These are phyloP conservation scores for Paramisgurnus dabryanus DNA, from an alignment of 2,113 vertebrate genomes.

Conservation along the genomic window DNA sequence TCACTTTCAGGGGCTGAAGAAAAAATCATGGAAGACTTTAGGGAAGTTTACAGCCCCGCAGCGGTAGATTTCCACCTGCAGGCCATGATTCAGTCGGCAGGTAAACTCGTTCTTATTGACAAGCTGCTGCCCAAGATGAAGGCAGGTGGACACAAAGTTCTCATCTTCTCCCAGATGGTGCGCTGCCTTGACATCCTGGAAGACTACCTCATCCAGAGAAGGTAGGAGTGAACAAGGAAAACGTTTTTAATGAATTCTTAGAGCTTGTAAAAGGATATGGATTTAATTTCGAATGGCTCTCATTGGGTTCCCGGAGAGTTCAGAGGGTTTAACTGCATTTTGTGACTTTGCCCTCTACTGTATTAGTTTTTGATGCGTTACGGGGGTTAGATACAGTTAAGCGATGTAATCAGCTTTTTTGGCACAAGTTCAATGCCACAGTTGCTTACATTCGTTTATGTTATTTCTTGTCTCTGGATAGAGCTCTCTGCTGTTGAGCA, in stretches of 20 bases:
- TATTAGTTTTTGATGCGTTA: neutral
- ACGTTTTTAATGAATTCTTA: no score
- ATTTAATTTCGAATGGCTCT: neutral
- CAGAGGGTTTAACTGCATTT: neutral
- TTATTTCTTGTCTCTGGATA: neutral
- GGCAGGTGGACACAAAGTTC: conserved; percentile 96
- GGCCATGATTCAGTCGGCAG: conserved; percentile 98
- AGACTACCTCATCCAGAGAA: conserved; percentile 98
- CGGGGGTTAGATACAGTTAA: neutral
- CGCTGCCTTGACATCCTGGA: conserved; percentile 98
- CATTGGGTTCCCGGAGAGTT: neutral
- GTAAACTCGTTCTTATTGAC: conserved; percentile 97
- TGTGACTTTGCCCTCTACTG: neutral
- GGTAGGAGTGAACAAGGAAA: conserved; percentile 69
- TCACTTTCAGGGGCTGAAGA: conserved; percentile 88
- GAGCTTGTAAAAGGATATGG: neutral
- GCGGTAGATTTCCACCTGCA: conserved; percentile 93
- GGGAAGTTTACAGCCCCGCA: conserved; percentile 85
- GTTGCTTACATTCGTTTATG: neutral
- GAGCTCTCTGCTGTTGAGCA: neutral
- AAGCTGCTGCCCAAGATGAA: conserved; percentile 99
- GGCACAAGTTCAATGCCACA: conserved; percentile 20
- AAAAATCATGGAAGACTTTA: conserved; percentile 97
- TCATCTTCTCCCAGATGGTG: conserved; percentile 99
- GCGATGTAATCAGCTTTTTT: conserved; percentile 11